Evolutionary conservation across 2,888 invertebrate species (phyloP).

Genomic region (Junonia oenone): DNA sequence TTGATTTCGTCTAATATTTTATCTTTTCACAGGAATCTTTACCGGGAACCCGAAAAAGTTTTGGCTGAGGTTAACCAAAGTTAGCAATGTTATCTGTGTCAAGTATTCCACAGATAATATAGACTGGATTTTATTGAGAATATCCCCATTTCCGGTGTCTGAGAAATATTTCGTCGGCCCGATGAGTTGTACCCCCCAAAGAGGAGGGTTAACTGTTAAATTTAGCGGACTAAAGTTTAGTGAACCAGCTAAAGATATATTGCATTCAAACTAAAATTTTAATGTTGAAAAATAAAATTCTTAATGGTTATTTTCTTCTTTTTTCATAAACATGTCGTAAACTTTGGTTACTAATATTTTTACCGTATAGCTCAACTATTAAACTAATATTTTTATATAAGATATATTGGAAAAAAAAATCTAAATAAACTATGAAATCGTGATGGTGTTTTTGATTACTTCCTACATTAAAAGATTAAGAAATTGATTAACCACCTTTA

Average conservation of each 20-base stretch:
- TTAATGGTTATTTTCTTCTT: too few species aligned
- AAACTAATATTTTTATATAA: too few species aligned
- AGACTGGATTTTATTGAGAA: conserved; percentile 48
- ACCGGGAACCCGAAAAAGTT: conserved; percentile 54
- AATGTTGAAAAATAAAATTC: too few species aligned
- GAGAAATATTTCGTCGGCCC: conserved; percentile 47
- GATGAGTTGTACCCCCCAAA: conserved; percentile 55
- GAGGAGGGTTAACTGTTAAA: conserved; percentile 46
- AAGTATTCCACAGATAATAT: conserved; percentile 56
- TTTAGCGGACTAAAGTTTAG: conserved; percentile 46
- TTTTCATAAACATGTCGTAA: too few species aligned
- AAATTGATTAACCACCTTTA: too few species aligned
- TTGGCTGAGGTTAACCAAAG: conserved; percentile 53
- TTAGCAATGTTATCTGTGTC: conserved; percentile 46
- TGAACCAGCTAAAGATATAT: conserved; percentile 47
- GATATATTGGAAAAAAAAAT: too few species aligned
- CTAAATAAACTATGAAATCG: too few species aligned
- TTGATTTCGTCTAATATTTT: too few species aligned
- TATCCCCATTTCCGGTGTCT: conserved; percentile 44
- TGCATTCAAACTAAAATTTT: conserved; percentile 56
- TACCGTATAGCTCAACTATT: too few species aligned
- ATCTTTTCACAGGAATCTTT: conserved; percentile 51
- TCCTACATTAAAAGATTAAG: too few species aligned
- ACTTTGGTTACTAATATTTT: too few species aligned
- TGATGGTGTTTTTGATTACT: too few species aligned